Base-by-base conservation (phyloP, 2,888 invertebrate species). In the Mechanitis messenoides region DNA sequence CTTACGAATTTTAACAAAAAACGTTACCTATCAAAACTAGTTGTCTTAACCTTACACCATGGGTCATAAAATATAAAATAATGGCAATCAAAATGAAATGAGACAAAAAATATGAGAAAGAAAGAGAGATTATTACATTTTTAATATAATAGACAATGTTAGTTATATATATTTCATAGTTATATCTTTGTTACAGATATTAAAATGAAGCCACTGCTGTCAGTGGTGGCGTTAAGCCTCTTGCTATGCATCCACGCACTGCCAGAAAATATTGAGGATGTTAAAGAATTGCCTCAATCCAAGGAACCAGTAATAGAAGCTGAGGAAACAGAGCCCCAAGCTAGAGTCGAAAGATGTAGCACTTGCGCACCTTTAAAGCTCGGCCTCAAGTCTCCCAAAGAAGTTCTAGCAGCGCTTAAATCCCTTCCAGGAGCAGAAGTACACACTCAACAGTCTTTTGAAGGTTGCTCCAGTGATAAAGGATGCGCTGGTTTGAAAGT, bases 401-500 rank as follows among this genome's bases (percentile, higher is more conserved):
- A 82, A 9, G 73, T 81, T 0, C 63, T 85, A 38, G 83, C 85
- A 20, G 77, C 83, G 1, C 60, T 89, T 1, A 80, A 84, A 61
- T 73, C 79, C 1, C 55, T 84, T 1, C 85, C 87, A 1, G 78
- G 80, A 0, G 76, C 75, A 1, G 85, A 85, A 64, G 80, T 90
- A 2, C 90, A 90, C 70, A 83, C 85, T 0, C 87, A 89, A 56
- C 80, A 87, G 59, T 81, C 86, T 0, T 90, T 81, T 69, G 85
- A 90, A 74, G 79, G 83, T 28, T 90, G 91, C 66, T 81, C 87
- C 0, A 76, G 80, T 2, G 87, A 83, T 0, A 87, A 85, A 67
- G 90, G 91, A 0, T 91, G 91, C 58, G 90, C 88, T 6, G 90
- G 90, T 0, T 70, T 90, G 3, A 90, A 90, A 71, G 78, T 88